Conservation (phyloP, 2,797 vertebrate genomes). For the Sternotherus odoratus region DNA sequence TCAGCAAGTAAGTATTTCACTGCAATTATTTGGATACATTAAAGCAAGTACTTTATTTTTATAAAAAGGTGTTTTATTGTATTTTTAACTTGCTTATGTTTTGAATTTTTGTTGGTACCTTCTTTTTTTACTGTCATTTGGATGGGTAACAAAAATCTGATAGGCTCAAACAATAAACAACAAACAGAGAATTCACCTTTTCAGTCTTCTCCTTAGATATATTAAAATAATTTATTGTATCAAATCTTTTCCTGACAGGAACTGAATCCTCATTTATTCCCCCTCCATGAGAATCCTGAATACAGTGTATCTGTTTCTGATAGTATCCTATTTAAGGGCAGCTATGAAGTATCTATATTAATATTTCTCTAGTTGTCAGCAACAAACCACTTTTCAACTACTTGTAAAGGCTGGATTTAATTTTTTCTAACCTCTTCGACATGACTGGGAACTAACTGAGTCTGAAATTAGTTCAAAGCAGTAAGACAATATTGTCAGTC, state of each 20-base stretch:
- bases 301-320: conserved; percentile 15
- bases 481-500: conserved; percentile 52
- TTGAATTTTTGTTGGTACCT: conserved; percentile 4
- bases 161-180: neutral
- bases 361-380: conserved; percentile 9
- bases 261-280: conserved; percentile 19
- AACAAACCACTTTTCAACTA: neutral
- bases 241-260: conserved; percentile 21
- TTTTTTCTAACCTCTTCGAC: conserved; percentile 58
- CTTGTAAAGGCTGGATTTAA: neutral
- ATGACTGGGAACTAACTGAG: conserved; percentile 21
- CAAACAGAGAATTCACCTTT: neutral
- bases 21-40: neutral
- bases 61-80: neutral
- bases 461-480: conserved; percentile 37
- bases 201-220: neutral
- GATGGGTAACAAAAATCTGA: neutral
- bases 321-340: conserved; percentile 49
- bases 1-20: neutral
- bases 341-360: conserved; percentile 46
- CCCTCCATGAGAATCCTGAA: conserved; percentile 26
- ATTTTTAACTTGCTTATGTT: neutral
- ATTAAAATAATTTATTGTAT: conserved; percentile 40
- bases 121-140: neutral
- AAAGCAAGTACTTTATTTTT: neutral